These are phyloP conservation scores for Drosophila quinaria DNA, from an alignment of 2,888 invertebrate species.

Conservation along the genomic window DNA sequence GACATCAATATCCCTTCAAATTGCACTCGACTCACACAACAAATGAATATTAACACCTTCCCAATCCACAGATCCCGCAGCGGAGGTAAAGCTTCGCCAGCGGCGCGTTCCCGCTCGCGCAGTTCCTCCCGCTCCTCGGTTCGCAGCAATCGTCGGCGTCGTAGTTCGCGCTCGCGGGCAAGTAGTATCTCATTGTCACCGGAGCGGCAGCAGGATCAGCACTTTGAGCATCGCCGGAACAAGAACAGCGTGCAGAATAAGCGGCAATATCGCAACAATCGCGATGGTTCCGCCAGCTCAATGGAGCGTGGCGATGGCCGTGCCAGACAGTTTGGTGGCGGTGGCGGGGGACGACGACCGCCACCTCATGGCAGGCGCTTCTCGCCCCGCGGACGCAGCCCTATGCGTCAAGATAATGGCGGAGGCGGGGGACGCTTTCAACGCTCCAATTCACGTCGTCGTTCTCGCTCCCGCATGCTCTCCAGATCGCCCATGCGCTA, in stretches of 20 bases:
- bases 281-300: conserved; percentile 89
- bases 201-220: conserved; percentile 86
- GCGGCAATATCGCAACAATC: conserved; percentile 94
- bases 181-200: conserved; percentile 84
- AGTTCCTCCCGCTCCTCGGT: conserved; percentile 80
- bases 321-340: conserved; percentile 75
- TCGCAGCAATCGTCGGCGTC: conserved; percentile 83
- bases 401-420: conserved; percentile 73
- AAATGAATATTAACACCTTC: neutral
- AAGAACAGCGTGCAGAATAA: conserved; percentile 94
- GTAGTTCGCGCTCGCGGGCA: conserved; percentile 84
- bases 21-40: neutral
- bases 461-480: conserved; percentile 83
- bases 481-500: conserved; percentile 84
- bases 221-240: conserved; percentile 91
- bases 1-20: neutral
- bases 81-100: conserved; percentile 64
- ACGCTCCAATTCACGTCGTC: conserved; percentile 83
- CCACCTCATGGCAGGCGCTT: conserved; percentile 73
- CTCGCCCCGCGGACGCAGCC: conserved; percentile 77
- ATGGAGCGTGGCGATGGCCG: conserved; percentile 81
- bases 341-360: conserved; percentile 73
- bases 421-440: conserved; percentile 72
- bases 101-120: conserved; percentile 64
- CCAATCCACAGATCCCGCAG: conserved; percentile 66